Evolutionary conservation across 2,888 invertebrate species (phyloP), one percentile per base, ranked within the genome.

Genomic region (Cenopis cana): DNA sequence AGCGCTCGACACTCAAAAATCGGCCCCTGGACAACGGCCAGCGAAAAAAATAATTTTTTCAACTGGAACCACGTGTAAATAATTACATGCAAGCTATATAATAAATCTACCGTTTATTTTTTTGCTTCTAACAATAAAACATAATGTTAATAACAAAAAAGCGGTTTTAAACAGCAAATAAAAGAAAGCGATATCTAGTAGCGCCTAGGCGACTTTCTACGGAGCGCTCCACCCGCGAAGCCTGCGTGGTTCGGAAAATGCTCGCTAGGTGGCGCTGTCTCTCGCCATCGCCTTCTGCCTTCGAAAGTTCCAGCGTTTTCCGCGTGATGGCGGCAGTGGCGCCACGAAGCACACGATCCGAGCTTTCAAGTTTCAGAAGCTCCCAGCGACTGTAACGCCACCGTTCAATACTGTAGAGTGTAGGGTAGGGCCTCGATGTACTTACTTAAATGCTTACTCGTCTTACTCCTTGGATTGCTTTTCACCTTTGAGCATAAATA

Each of bases 211-310:
- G 79, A 84, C 81, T 79, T 86, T 84, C 80, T 78, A 76, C 65
- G 74, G 73, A 73, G 70, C 69, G 68, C 75, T 73, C 59, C 68
- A 73, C 76, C 79, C 75, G 73, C 76, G 78, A 84, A 89, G 83
- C 87, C 86, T 89, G 75, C 79, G 75, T 85, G 52, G 87, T 91
- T 85, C 76, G 55, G 83, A 84, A 86, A 91, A 90, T 87, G 83
- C 84, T 82, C 85, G 79, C 82, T 85, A 93, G 93, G 87, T 91
- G 93, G 88, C 91, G 86, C 73, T 73, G 57, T 70, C n/a, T 24
- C 11, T n/a, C 67, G 75, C 81, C 76, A 78, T 76, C 18, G 55
- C n/a, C 54, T 80, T 70, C 73, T 59, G 56, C 77, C 80, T 82
- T 81, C 77, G 57, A 73, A 80, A 79, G 73, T 87, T 85, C 80